Base-by-base conservation (phyloP, 2,888 invertebrate species). In the Hypercompe scribonia region DNA sequence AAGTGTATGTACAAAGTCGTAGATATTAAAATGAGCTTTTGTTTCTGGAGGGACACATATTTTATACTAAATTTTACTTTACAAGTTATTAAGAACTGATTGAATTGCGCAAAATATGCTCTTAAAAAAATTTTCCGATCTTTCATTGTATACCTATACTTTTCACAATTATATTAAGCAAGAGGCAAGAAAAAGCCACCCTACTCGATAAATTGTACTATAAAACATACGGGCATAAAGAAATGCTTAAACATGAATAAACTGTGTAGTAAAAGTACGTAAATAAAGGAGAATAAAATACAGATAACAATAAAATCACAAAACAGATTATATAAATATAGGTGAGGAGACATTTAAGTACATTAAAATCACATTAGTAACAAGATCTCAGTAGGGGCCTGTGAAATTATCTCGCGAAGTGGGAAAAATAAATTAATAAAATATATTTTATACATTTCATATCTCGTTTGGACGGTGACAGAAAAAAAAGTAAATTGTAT, bases 321-420 rank as follows among this genome's bases (percentile, higher is more conserved):
- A 90, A 92, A 90, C 88, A 91, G 90, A 92, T 90, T 90, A 90
- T 81, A 89, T 88, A 88, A 92, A 93, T 90, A 92, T 92, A 93
- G 89, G 91, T 90, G 88, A 91, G 90, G 84, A 86, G 90, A 91
- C 92, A 90, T 93, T 93, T 92, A 87, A 94, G 92, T 93, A 94
- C 95, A 95, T 95, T 95, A 95, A 95, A 95, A 94, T 95, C 94
- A 95, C 95, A 95, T 95, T 95, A 95, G 95, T 92, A 91, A 82
- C 86, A 81, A 90, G 88, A 93, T 92, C 91, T 90, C 87, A 86
- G 82, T 88, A 90, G 92, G 93, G 92, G 87, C 86, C 89, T 88
- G 84, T 88, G 86, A 90, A 94, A 93, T 95, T 94, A 95, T 93
- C 93, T 90, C 83, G 82, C 84, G 81, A 87, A 87, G 85, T 89